These are phyloP conservation scores for Liopterus haemorrhoidalis DNA, from an alignment of 2,888 invertebrate genomes.

Conservation along the genomic window DNA sequence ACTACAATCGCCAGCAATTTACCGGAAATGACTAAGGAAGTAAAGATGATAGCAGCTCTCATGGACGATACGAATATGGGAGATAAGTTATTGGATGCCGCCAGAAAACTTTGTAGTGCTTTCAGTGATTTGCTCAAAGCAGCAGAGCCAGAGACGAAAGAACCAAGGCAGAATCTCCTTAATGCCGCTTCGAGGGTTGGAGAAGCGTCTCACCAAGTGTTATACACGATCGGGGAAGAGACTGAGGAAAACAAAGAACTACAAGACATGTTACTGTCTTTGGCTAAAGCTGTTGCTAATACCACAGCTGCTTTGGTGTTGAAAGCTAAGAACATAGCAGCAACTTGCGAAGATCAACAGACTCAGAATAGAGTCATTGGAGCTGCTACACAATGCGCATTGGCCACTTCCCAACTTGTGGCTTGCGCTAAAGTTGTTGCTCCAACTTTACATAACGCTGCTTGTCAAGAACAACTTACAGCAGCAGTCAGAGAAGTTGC, in stretches of 20 bases:
- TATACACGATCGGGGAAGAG: constrained; percentile 89
- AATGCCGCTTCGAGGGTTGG: constrained; percentile 95
- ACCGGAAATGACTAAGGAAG: constrained; percentile 91
- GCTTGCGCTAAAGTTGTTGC: constrained; percentile 94
- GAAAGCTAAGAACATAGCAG: constrained; percentile 93
- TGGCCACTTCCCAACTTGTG: constrained; percentile 95
- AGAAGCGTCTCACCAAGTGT: constrained; percentile 90
- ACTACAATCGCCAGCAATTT: constrained; percentile 94
- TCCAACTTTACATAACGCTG: constrained; percentile 72
- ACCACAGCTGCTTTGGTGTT: constrained; percentile 94
- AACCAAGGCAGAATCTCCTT: constrained; percentile 85
- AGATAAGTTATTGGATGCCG: constrained; percentile 83
- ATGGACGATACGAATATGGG: constrained; percentile 83
- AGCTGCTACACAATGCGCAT: constrained; percentile 93
- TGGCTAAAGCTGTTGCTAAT: constrained; percentile 97
- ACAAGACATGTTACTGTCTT: constrained; percentile 81
- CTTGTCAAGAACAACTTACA: constrained; percentile 84
- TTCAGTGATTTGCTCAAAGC: constrained; percentile 92
- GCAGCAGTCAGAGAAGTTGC: constrained; percentile 91
- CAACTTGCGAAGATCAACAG: constrained; percentile 74
- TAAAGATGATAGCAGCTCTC: constrained; percentile 91
- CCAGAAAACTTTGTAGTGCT: constrained; percentile 84
- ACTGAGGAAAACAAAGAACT: constrained; percentile 77
- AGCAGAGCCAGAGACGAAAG: constrained; percentile 90
- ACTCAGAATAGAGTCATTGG: constrained; percentile 86